phyloP scores from a whole-genome alignment of 2,797 vertebrate species.

The Lacerta bilineata region DNA sequence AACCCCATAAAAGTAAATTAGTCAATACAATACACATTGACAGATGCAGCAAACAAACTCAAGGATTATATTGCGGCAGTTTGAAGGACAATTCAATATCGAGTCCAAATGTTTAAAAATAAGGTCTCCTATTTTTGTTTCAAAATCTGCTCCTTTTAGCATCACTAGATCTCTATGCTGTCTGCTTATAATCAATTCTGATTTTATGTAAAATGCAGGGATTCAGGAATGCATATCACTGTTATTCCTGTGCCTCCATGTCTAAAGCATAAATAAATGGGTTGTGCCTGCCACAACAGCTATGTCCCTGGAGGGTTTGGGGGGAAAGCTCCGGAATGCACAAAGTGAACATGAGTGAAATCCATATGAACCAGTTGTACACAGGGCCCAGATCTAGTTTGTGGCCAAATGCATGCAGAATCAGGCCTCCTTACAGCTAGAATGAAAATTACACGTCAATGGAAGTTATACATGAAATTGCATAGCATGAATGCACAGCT shows the following conservation, averaged over 20 bases:
- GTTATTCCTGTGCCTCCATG: background rate
- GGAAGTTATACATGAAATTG: too few relatives aligned
- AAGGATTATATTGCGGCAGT: background rate
- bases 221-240: background rate
- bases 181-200: background rate
- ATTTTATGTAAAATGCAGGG: background rate
- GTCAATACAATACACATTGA: slow-evolving; percentile 16
- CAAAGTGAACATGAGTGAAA: too few relatives aligned
- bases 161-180: background rate
- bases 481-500: too few relatives aligned
- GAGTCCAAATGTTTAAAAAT: slow-evolving; percentile 35
- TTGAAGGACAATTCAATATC: slow-evolving; percentile 49
- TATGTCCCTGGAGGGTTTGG: background rate
- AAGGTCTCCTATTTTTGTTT: background rate
- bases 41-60: slow-evolving; percentile 43
- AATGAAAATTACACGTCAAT: too few relatives aligned
- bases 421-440: background rate
- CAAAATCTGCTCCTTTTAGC: background rate
- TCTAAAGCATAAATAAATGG: background rate
- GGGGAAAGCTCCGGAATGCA: background rate
- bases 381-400: background rate
- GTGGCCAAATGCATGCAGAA: background rate
- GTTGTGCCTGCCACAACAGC: background rate
- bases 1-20: slow-evolving; percentile 46
- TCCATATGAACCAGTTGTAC: background rate